A percentile compares a stretch with the other conserved stretches of the same genome.
phyloP scores from a whole-genome alignment of 2,888 invertebrate species.

The Psylliodes chrysocephalus region DNA sequence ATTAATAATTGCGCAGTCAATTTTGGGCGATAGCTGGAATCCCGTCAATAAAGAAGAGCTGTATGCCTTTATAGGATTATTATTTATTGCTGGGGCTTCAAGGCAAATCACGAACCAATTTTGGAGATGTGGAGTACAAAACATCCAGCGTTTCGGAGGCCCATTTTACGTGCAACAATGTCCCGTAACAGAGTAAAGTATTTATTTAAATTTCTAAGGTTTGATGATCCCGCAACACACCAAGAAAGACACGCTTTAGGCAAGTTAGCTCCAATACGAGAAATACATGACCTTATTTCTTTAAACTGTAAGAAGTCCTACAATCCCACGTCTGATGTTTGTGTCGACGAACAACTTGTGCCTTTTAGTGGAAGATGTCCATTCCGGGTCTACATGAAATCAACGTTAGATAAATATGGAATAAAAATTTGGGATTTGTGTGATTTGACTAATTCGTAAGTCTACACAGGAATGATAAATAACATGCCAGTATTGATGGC shows the following conservation, averaged over 20 bases:
- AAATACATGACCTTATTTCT: neutral
- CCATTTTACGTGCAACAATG: neutral
- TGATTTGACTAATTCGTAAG: too few species aligned
- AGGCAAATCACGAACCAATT: slow-evolving; percentile 4
- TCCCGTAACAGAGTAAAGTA: neutral
- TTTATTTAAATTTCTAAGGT: too few species aligned
- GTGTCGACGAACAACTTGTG: neutral
- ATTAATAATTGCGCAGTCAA: too few species aligned
- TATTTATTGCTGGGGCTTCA: neutral
- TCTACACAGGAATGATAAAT: too few species aligned
- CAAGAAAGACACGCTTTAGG: neutral
- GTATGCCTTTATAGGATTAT: too few species aligned
- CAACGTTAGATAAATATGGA: too few species aligned
- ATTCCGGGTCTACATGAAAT: neutral
- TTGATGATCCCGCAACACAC: neutral
- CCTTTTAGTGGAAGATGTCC: too few species aligned
- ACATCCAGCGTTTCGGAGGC: neutral
- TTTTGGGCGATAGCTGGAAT: too few species aligned
- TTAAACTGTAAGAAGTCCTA: neutral
- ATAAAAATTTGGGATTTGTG: too few species aligned
- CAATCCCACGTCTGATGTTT: neutral
- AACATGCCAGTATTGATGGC: too few species aligned
- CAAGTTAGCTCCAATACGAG: neutral
- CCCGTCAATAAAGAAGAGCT: too few species aligned
- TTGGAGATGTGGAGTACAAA: slow-evolving; percentile 1